Conservation (phyloP, 92 coral and sea anemone genomes). For the Galaxea fascicularis region DNA sequence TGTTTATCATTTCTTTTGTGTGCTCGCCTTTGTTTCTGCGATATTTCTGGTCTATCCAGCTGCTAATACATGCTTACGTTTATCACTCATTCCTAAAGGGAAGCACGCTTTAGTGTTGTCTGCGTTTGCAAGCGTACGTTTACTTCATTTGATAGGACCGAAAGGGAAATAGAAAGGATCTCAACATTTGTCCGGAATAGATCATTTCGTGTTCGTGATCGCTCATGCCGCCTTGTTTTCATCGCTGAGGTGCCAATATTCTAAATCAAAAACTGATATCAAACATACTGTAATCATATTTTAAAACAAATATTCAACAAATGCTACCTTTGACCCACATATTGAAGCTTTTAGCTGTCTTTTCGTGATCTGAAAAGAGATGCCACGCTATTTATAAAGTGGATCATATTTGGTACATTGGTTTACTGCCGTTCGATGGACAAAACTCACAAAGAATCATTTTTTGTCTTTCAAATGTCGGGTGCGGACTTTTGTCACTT, state of each 20-base stretch:
- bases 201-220: conserved; percentile 28
- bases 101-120: neutral
- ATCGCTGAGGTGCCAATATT: conserved; percentile 45
- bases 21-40: conserved; percentile 29
- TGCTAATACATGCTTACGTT: conserved; percentile 37
- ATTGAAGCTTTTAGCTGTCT: conserved; percentile 6
- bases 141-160: neutral
- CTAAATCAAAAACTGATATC: conserved; percentile 18
- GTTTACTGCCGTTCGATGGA: neutral
- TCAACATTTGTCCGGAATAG: neutral
- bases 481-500: neutral
- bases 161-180: neutral
- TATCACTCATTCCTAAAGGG: conserved; percentile 18
- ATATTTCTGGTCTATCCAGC: conserved; percentile 50
- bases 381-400: neutral
- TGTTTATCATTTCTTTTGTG: conserved; percentile 56
- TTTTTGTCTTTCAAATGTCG: neutral
- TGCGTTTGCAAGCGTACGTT: neutral
- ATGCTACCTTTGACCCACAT: conserved; percentile 31
- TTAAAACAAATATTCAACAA: conserved; percentile 38
- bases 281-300: conserved; percentile 25
- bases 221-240: conserved; percentile 27
- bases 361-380: neutral
- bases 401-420: conserved; percentile 12
- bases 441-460: neutral